Evolutionary conservation across 2,113 vertebrate species (phyloP).

Genomic region (Euleptes europaea): DNA sequence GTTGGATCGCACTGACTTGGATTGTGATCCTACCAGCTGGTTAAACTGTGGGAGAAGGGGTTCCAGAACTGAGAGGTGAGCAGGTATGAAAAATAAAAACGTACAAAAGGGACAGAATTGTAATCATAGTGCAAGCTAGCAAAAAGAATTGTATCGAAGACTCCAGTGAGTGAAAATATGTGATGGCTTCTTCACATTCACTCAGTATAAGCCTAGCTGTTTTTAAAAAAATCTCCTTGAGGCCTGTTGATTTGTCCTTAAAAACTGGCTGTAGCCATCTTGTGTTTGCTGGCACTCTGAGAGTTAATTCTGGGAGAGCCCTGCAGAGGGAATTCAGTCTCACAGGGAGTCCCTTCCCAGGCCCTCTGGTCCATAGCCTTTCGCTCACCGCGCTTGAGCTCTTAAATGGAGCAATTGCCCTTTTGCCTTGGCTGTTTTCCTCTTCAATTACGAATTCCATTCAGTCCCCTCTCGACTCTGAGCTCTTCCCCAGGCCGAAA

Average conservation of each 20-base stretch:
- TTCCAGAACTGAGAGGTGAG: neutral
- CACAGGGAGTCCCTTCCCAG: conserved; percentile 11
- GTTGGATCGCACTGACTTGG: neutral
- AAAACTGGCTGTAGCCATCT: conserved; percentile 1
- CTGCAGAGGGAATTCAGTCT: neutral
- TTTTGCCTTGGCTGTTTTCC: neutral
- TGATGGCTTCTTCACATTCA: neutral
- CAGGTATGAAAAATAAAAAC: neutral
- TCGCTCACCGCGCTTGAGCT: neutral
- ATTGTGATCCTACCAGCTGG: neutral
- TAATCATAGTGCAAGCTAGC: neutral
- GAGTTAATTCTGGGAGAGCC: neutral
- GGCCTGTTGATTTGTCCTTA: neutral
- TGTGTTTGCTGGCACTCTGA: neutral
- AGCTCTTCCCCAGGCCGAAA: neutral
- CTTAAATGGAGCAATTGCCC: neutral
- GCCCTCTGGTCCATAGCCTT: neutral
- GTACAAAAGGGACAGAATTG: neutral
- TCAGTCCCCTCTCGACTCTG: neutral
- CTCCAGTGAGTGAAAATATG: neutral
- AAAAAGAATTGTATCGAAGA: neutral
- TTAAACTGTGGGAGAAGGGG: neutral
- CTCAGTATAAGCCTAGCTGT: neutral
- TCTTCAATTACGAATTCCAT: neutral
- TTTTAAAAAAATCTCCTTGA: neutral